Evolutionary conservation across 2,797 vertebrate genomes (phyloP), one percentile per base, ranked within the genome.

Genomic region (Coilia nasus): DNA sequence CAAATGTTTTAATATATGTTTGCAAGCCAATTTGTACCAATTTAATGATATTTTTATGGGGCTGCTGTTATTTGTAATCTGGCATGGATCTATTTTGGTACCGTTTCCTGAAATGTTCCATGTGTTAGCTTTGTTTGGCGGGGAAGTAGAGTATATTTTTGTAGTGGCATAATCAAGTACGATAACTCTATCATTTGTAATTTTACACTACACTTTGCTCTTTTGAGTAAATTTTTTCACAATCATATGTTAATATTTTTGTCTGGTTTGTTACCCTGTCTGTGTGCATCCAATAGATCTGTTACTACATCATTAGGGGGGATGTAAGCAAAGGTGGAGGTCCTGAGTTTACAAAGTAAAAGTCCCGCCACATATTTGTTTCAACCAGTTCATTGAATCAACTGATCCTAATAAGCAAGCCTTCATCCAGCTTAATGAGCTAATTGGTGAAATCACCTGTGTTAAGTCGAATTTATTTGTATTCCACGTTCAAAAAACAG

Each of bases 101-200:
- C 94, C 91, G 89, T 93, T 89, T 96, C 91, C 91, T 87, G 83
- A 93, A 90, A 94, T 94, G 95, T 92, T 94, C 92, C 93, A 90
- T 92, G 89, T 93, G 93, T 92, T 93, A 92, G 93, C 91, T 92
- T 94, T 92, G 92, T 86, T 89, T 87, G 83, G 44, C 75, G 83
- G 85, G 88, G 89, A 82, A 90, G 89, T 95, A 93, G 93, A 96
- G 94, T 95, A 94, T 96, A 96, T 96, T 96, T 96, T 96, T 96
- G 93, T 96, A 96, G 95, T 92, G 89, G 87, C 93, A 92, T 94
- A 91, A 94, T 95, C 89, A 89, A 91, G 88, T 90, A 88, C 91
- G 89, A 93, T 90, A 94, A 94, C 89, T 87, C 90, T 92, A 89
- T 91, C 87, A 90, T 91, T 91, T 93, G 91, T 94, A 94, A 92